Percentiles rank a stretch among this genome's conserved stretches.
phyloP scores from a whole-genome alignment of 2,113 vertebrate genomes.

The Chloebia gouldiae region DNA sequence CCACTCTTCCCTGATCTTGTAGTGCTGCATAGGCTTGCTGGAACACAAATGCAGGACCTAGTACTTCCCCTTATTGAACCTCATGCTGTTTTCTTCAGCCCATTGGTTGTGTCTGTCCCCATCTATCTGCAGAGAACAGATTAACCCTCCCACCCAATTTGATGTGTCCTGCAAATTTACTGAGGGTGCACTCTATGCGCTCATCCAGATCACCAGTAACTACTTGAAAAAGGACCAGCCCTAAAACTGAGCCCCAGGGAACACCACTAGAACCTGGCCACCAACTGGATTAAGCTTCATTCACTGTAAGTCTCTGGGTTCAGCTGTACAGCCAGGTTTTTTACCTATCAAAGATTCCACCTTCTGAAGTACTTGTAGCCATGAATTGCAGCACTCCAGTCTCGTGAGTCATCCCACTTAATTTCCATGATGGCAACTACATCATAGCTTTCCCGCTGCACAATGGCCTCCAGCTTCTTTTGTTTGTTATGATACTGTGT shows the following conservation, averaged over 20 bases:
- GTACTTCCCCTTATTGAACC: background rate
- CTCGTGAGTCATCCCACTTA: background rate
- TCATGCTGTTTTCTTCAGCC: background rate
- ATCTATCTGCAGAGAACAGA: background rate
- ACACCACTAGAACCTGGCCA: rapidly evolving
- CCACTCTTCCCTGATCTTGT: background rate
- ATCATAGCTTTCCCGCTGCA: background rate
- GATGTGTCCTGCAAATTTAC: background rate
- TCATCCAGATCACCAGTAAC: background rate
- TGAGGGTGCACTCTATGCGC: background rate
- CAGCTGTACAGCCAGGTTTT: background rate
- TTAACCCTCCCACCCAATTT: background rate
- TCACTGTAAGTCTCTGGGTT: background rate
- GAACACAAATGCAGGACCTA: background rate
- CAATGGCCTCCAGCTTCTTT: background rate
- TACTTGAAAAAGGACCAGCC: background rate
- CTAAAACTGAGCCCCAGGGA: background rate
- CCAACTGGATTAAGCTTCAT: background rate
- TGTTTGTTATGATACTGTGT: background rate
- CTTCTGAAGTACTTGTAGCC: background rate
- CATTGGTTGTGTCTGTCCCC: background rate
- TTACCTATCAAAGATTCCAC: background rate
- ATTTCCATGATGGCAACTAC: background rate
- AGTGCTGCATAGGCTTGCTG: background rate
- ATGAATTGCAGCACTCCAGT: background rate